Evolutionary conservation across 2,797 vertebrate species (phyloP).

Genomic region (Esox masquinongy): DNA sequence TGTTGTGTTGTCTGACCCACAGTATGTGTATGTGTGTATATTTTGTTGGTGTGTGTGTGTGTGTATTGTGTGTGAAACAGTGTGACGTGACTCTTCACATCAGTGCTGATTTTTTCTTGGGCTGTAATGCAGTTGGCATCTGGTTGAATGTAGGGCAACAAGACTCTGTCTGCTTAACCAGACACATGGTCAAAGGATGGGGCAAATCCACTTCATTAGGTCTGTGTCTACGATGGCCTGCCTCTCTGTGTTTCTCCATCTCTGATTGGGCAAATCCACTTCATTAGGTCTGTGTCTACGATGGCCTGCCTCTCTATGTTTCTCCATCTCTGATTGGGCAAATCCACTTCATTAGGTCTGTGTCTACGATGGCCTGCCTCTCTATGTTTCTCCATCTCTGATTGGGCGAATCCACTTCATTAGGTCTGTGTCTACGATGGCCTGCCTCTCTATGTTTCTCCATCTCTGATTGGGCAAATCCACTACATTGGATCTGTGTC

Average conservation of each 20-base stretch:
- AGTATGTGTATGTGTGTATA: neutral
- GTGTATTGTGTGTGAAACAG: neutral
- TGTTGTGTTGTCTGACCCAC: neutral
- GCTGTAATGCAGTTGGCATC: neutral
- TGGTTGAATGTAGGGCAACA: constrained; percentile 27
- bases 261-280: no score
- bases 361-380: no score
- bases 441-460: no score
- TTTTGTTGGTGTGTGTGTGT: neutral
- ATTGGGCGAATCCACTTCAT: no score
- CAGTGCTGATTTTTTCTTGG: neutral
- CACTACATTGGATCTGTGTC: no score
- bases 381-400: no score
- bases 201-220: neutral
- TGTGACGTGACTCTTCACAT: neutral
- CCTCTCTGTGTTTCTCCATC: neutral
- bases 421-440: no score
- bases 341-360: no score
- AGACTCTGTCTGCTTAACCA: neutral
- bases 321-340: neutral
- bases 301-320: neutral
- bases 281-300: neutral
- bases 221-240: neutral
- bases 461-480: no score
- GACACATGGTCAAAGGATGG: neutral